These are phyloP conservation scores for Sisyra nigra DNA, from an alignment of 2,888 invertebrate genomes.

Conservation along the genomic window DNA sequence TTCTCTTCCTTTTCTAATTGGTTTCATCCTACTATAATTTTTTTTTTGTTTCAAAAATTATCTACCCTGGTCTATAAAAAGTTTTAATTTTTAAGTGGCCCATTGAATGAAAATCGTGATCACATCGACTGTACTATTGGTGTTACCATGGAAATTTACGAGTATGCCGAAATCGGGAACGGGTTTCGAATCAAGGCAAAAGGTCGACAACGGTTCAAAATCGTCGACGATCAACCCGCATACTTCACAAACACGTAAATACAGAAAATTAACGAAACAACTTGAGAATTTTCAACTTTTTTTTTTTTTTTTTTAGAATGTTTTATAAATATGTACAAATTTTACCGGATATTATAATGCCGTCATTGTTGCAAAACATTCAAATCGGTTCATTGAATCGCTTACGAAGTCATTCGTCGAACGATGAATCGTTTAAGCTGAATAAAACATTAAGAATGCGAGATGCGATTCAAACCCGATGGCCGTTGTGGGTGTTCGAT, in stretches of 20 bases:
- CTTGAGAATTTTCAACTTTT: no score
- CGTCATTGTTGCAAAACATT: constrained; percentile 33
- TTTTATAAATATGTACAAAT: constrained; percentile 33
- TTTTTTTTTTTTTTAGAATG: no score
- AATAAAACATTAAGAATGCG: constrained; percentile 24
- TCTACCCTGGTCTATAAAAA: no score
- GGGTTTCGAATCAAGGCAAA: constrained; percentile 53
- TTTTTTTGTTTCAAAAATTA: no score
- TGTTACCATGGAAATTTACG: constrained; percentile 48
- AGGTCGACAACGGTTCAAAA: constrained; percentile 58
- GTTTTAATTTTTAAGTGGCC: not conserved
- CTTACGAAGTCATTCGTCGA: constrained; percentile 22
- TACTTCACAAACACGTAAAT: no score
- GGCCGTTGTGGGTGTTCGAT: constrained; percentile 50
- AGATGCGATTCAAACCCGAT: constrained; percentile 36
- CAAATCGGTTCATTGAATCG: constrained; percentile 30
- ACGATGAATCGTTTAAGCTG: constrained; percentile 18
- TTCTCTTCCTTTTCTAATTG: no score
- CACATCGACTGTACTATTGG: constrained; percentile 21
- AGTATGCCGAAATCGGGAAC: constrained; percentile 33
- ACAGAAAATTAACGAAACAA: not conserved
- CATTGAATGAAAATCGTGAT: constrained; percentile 1
- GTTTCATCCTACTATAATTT: no score
- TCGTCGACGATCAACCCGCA: no score
- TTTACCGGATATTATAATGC: constrained; percentile 45